Conservation (phyloP, 2,888 invertebrate genomes). For the Elmis aenea region DNA sequence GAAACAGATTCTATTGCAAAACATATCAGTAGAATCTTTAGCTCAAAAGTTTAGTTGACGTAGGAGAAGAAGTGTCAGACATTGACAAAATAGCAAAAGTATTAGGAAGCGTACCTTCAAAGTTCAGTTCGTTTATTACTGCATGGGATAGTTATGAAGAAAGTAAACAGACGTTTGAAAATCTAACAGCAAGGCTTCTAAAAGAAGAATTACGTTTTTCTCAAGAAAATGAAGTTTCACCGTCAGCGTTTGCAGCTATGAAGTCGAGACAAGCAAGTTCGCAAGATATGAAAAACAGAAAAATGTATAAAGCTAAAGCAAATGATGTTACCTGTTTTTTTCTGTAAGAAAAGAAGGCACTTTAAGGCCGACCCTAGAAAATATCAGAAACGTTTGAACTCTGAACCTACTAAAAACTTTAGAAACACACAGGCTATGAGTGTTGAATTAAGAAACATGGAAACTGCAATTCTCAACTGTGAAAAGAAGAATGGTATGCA, state of each 20-base stretch:
- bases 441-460: conserved; percentile 1
- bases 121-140: not conserved
- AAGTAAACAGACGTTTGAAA: not conserved
- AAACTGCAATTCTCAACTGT: not conserved
- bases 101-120: conserved; percentile 3
- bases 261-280: too few species aligned
- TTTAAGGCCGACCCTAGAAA: too few species aligned
- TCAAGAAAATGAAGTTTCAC: too few species aligned
- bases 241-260: too few species aligned
- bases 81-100: conserved; percentile 17
- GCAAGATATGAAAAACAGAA: too few species aligned
- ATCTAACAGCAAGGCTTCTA: not conserved
- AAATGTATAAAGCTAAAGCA: too few species aligned
- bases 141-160: conserved; percentile 2
- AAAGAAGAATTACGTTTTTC: too few species aligned
- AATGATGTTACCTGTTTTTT: not conserved
- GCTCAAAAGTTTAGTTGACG: conserved; percentile 12
- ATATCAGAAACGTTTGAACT: not conserved
- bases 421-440: not conserved
- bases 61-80: conserved; percentile 8
- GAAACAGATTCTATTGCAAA: conserved; percentile 15
- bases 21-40: conserved; percentile 17
- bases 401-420: not conserved
- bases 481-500: conserved; percentile 20
- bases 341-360: not conserved